Evolutionary conservation across 2,113 vertebrate species (phyloP).

Genomic region (Daboia siamensis): DNA sequence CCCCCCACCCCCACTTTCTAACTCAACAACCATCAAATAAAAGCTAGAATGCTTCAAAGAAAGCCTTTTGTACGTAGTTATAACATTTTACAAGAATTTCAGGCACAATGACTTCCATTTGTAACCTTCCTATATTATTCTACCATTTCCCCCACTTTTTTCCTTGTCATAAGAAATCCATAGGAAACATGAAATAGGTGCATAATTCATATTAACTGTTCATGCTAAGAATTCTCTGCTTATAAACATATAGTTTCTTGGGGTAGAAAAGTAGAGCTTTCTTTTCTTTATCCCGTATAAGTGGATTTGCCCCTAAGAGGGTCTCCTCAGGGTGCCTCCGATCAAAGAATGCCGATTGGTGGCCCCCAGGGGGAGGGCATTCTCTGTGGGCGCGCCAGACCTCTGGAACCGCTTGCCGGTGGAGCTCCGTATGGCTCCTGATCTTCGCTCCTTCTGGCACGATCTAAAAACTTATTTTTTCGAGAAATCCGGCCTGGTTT

Average conservation of each 20-base stretch:
- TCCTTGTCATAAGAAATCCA: not conserved
- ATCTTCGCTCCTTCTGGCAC: too few relatives aligned
- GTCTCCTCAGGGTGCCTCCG: too few relatives aligned
- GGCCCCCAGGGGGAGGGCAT: too few relatives aligned
- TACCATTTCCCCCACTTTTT: not conserved
- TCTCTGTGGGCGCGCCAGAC: too few relatives aligned
- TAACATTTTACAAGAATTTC: not conserved
- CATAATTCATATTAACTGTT: not conserved
- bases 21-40: not conserved
- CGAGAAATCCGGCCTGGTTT: too few relatives aligned
- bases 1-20: not conserved
- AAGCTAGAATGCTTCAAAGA: not conserved
- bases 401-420: too few relatives aligned
- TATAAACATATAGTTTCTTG: not conserved
- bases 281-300: not conserved
- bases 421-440: too few relatives aligned
- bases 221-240: not conserved
- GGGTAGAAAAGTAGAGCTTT: not conserved
- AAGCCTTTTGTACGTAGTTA: not conserved
- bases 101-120: not conserved
- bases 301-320: not conserved
- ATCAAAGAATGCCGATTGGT: too few relatives aligned
- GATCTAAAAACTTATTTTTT: too few relatives aligned
- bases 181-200: not conserved
- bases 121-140: not conserved